Conservation (phyloP, 2,888 invertebrate species). For the Lycia hirtaria region DNA sequence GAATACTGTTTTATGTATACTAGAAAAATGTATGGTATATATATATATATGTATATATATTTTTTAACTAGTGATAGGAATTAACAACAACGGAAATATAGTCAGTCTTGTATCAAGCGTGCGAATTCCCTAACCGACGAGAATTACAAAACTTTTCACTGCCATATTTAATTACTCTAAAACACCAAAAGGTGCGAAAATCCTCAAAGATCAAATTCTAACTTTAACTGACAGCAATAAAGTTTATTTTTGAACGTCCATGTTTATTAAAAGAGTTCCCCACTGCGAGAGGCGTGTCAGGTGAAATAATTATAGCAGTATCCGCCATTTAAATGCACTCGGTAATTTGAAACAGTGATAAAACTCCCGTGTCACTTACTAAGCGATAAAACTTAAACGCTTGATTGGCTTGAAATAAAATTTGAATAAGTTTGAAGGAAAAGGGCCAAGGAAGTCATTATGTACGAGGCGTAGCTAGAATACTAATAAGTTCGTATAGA, state of each 20-base stretch:
- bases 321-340: conserved; percentile 64
- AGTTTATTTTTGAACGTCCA: conserved; percentile 23
- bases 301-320: conserved; percentile 64
- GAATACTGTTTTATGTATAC: too few species aligned
- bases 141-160: conserved; percentile 18
- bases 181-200: conserved; percentile 13
- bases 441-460: conserved; percentile 5
- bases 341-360: conserved; percentile 56
- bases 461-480: conserved; percentile 4
- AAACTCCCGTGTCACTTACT: conserved; percentile 39
- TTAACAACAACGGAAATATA: neutral
- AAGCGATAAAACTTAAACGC: conserved; percentile 53
- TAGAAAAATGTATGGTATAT: too few species aligned
- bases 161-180: conserved; percentile 27
- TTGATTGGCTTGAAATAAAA: conserved; percentile 50
- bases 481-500: neutral
- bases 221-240: conserved; percentile 26
- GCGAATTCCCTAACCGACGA: conserved; percentile 8
- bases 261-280: conserved; percentile 32
- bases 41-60: too few species aligned
- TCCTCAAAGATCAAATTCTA: neutral
- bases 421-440: conserved; percentile 30
- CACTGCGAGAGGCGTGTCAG: conserved; percentile 56
- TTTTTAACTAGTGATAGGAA: neutral
- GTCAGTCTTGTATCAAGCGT: neutral